A percentile compares a stretch with the other conserved stretches of the same genome.
Conservation (phyloP, 2,113 vertebrate genomes). For the Periophthalmodon schlosseri region DNA sequence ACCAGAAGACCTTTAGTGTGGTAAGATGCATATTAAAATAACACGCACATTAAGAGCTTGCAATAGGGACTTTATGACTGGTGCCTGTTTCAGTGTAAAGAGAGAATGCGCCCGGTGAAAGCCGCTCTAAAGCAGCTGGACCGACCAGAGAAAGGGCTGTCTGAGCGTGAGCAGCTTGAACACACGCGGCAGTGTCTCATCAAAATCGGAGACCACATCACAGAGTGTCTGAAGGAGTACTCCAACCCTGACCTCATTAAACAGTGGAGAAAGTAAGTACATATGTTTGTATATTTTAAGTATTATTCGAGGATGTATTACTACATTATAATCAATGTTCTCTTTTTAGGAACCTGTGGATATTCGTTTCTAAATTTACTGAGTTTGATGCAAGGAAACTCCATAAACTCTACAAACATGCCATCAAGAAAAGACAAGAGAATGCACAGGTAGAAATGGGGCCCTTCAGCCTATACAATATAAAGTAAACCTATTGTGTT, state of each 20-base stretch:
- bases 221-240: constrained; percentile 95
- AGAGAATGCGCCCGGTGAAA: constrained; percentile 98
- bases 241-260: constrained; percentile 95
- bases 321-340: neutral
- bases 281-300: neutral
- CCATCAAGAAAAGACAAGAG: constrained; percentile 97
- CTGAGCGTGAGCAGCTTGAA: constrained; percentile 96
- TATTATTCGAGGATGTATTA: too few species aligned
- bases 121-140: constrained; percentile 97
- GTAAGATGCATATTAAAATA: constrained; percentile 69
- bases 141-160: constrained; percentile 95
- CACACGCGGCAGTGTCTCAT: constrained; percentile 97
- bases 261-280: constrained; percentile 93
- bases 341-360: constrained; percentile 91
- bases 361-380: constrained; percentile 98
- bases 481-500: neutral
- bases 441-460: constrained; percentile 82
- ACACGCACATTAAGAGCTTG: neutral
- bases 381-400: constrained; percentile 98
- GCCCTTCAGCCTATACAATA: neutral
- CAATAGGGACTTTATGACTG: neutral
- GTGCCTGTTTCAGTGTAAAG: constrained; percentile 87
- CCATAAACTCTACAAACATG: constrained; percentile 97
- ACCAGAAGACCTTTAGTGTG: constrained; percentile 98
- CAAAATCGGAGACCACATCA: constrained; percentile 98